A percentile compares a stretch with the other conserved stretches of the same genome.
phyloP scores from a whole-genome alignment of 2,113 vertebrate species.

The Anseranas semipalmata region DNA sequence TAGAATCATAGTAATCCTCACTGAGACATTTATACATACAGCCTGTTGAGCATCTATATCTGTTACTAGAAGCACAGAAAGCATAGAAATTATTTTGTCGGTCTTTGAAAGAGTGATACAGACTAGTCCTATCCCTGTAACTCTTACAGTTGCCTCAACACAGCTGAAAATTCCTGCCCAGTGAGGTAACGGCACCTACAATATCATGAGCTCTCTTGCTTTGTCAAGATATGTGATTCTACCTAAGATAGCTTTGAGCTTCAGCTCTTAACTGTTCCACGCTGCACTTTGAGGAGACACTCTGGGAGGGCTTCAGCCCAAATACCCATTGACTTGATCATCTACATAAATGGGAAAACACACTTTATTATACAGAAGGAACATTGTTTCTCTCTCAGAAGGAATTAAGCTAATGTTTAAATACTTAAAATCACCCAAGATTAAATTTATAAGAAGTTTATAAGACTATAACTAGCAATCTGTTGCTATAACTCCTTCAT shows the following conservation, averaged over 20 bases:
- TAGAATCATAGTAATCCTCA: background rate
- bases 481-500: background rate
- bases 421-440: background rate
- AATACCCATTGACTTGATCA: background rate
- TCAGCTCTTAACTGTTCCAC: background rate
- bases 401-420: background rate
- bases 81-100: background rate
- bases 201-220: background rate
- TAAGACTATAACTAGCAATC: background rate
- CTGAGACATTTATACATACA: background rate
- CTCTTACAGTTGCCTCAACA: background rate
- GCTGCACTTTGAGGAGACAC: background rate
- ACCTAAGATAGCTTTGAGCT: background rate
- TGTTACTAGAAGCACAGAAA: background rate
- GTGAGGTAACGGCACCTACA: background rate
- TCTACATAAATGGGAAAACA: background rate
- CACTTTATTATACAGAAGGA: background rate
- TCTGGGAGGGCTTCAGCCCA: accelerated
- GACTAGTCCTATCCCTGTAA: background rate
- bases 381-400: background rate
- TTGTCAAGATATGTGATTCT: background rate
- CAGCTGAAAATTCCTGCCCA: background rate
- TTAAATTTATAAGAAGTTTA: background rate
- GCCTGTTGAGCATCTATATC: background rate
- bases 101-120: background rate